Percentiles rank a stretch among this genome's conserved stretches.
Conservation (phyloP, 2,888 invertebrate species). For the Caenorhabditis doughertyi region DNA sequence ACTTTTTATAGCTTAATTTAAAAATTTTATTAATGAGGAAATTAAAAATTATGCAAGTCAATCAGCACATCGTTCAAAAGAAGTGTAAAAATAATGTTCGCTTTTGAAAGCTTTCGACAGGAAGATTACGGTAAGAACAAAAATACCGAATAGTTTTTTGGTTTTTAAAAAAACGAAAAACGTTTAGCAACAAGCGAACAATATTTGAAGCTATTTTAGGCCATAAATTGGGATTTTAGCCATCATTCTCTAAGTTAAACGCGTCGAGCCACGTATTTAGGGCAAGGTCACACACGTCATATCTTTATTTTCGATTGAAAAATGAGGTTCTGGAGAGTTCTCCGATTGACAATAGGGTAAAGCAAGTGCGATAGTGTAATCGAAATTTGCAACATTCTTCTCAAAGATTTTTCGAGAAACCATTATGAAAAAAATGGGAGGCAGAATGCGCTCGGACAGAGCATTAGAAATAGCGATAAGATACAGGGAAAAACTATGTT, state of each 20-base stretch:
- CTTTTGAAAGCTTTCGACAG: too few relatives aligned
- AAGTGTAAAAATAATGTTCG: too few relatives aligned
- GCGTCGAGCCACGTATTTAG: conserved; percentile 18
- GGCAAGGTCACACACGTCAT: conserved; percentile 5
- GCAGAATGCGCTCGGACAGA: not conserved
- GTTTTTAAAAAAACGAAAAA: too few relatives aligned
- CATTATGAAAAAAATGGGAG: conserved; percentile 8
- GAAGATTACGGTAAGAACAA: too few relatives aligned
- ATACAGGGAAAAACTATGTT: conserved; percentile 3
- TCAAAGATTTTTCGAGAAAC: conserved; percentile 25
- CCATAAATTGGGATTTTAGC: too few relatives aligned
- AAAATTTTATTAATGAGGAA: too few relatives aligned
- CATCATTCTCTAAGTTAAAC: not conserved
- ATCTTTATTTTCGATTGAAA: not conserved
- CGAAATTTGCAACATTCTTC: conserved; percentile 16
- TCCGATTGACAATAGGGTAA: not conserved
- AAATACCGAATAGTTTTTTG: too few relatives aligned
- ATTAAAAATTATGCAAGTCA: too few relatives aligned
- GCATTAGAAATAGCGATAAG: conserved; percentile 23
- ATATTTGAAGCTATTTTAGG: too few relatives aligned
- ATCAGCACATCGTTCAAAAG: too few relatives aligned
- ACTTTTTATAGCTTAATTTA: too few relatives aligned
- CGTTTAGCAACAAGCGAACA: too few relatives aligned
- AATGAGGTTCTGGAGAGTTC: conserved; percentile 10
- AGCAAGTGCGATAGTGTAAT: conserved; percentile 1